Conservation (phyloP, 2,888 invertebrate genomes). For the Morpho helenor region DNA sequence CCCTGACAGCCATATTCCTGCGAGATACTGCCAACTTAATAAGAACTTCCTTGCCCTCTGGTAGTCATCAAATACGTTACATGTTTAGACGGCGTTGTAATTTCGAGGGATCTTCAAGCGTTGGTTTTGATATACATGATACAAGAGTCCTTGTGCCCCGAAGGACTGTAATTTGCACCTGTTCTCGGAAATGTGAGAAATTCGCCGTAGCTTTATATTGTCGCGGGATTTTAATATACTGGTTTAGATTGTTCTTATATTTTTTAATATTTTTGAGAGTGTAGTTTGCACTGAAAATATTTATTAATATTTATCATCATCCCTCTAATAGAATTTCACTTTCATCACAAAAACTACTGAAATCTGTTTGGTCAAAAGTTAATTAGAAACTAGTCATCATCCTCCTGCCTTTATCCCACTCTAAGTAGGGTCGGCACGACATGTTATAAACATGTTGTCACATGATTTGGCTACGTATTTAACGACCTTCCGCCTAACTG, state of each 20-base stretch:
- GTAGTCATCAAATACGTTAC: slow-evolving; percentile 35
- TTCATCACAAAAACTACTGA: too few species aligned
- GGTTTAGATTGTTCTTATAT: slow-evolving; percentile 24
- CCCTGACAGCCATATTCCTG: slow-evolving; percentile 65
- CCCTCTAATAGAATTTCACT: too few species aligned
- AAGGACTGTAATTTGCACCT: slow-evolving; percentile 70
- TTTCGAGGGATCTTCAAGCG: slow-evolving; percentile 42
- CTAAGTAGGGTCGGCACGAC: too few species aligned
- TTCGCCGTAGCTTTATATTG: slow-evolving; percentile 54
- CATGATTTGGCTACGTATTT: too few species aligned
- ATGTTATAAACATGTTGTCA: too few species aligned
- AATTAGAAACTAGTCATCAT: too few species aligned
- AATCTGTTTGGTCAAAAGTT: too few species aligned
- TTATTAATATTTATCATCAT: too few species aligned
- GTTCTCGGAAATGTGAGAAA: slow-evolving; percentile 65
- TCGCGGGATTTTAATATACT: slow-evolving; percentile 28
- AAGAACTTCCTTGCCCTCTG: slow-evolving; percentile 42
- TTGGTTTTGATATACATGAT: slow-evolving; percentile 52
- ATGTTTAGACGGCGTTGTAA: slow-evolving; percentile 27
- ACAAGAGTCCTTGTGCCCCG: slow-evolving; percentile 56
- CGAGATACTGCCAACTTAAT: slow-evolving; percentile 53
- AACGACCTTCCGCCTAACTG: too few species aligned
- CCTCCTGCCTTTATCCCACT: too few species aligned
- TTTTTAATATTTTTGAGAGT: background rate
- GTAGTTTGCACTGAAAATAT: background rate